phyloP scores from a whole-genome alignment of 2,888 invertebrate species.

The Ophion obscuratus region DNA sequence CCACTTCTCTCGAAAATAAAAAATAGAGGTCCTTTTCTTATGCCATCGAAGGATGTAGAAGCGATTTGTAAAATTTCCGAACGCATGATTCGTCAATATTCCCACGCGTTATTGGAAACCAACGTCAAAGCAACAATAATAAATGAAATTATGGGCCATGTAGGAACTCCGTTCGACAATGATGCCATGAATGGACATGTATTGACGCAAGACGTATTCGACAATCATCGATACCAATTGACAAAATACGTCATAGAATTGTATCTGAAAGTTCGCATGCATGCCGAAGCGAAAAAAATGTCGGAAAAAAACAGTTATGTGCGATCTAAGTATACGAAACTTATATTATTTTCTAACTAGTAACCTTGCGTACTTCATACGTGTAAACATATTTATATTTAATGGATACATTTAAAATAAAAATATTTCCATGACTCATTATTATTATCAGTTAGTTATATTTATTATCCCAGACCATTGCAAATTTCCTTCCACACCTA shows the following conservation, averaged over 20 bases:
- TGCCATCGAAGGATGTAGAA: conserved; percentile 37
- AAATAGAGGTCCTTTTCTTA: conserved; percentile 43
- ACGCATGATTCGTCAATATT: conserved; percentile 12
- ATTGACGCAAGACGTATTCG: conserved; percentile 6
- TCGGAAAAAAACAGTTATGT: conserved; percentile 6
- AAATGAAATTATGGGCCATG: conserved; percentile 18
- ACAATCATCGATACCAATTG: conserved; percentile 9
- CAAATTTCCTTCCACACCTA: conserved; percentile 4
- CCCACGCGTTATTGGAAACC: conserved; percentile 5
- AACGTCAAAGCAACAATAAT: conserved; percentile 15
- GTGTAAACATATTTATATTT: conserved; percentile 8
- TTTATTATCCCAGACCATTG: neutral
- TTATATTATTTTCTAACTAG: conserved; percentile 5
- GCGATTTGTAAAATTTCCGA: conserved; percentile 35
- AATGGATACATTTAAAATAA: neutral
- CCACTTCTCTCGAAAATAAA: conserved; percentile 40
- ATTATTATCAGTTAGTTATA: neutral
- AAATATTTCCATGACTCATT: neutral
- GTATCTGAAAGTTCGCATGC: conserved; percentile 13
- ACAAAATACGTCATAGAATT: conserved; percentile 16
- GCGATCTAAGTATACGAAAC: conserved; percentile 18
- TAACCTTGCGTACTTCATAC: neutral
- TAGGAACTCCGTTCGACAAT: conserved; percentile 14
- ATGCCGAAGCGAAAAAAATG: neutral
- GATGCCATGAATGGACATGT: conserved; percentile 7